These are phyloP conservation scores for Zoroaster sp. DNA, from an alignment of 53 echinoderm and acorn worm species.

Conservation along the genomic window DNA sequence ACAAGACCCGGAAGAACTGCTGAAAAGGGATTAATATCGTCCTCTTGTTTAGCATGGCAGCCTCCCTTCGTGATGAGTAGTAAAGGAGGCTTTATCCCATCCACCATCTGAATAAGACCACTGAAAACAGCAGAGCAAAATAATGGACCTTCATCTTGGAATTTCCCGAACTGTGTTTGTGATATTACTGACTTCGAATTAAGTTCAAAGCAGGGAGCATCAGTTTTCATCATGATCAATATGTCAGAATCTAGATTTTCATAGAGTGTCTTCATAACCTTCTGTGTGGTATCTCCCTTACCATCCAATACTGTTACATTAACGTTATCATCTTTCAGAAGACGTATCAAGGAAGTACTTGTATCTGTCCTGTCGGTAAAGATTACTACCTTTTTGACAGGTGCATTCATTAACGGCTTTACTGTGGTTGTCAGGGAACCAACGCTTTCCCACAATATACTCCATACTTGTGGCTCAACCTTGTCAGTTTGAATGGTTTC, in stretches of 20 bases:
- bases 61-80: slow-evolving; percentile 41
- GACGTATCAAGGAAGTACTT: background rate
- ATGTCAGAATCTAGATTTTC: background rate
- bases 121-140: background rate
- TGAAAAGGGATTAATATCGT: slow-evolving; percentile 52
- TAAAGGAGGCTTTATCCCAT: background rate
- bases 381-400: no score
- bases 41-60: background rate
- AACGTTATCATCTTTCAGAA: background rate
- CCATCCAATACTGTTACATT: background rate
- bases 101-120: background rate
- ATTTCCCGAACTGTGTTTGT: background rate
- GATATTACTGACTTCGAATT: background rate
- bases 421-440: no score
- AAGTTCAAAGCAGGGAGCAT: background rate
- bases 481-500: no score
- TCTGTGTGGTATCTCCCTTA: background rate
- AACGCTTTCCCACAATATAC: no score
- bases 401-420: no score
- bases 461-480: no score
- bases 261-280: background rate
- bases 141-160: slow-evolving; percentile 1
- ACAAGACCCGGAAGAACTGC: background rate
- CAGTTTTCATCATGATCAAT: background rate
- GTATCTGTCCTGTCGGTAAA: background rate